A percentile compares a stretch with the other conserved stretches of the same genome.
Evolutionary conservation across 2,888 invertebrate species (phyloP).

Genomic region (Cenopis cana): DNA sequence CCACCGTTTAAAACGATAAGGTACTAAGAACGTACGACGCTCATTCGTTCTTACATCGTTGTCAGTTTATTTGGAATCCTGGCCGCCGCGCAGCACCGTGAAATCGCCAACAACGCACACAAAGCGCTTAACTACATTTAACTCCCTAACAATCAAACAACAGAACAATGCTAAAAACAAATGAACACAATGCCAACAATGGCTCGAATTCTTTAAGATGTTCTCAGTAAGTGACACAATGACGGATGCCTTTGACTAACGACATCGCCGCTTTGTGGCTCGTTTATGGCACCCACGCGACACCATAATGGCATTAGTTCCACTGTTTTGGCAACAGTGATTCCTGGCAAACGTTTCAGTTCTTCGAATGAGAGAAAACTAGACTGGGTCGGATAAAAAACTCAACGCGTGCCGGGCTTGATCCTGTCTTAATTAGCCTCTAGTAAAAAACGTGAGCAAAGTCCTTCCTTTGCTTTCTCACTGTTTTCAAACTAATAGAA

Average conservation of each 20-base stretch:
- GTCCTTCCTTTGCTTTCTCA: background rate
- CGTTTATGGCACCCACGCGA: conserved; percentile 83
- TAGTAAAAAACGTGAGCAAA: conserved; percentile 25
- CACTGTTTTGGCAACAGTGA: conserved; percentile 80
- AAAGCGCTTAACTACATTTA: conserved; percentile 80
- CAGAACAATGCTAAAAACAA: conserved; percentile 73
- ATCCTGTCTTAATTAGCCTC: conserved; percentile 12
- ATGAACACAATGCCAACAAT: conserved; percentile 65
- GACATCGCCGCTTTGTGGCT: conserved; percentile 79
- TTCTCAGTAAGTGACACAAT: conserved; percentile 72
- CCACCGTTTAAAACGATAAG: background rate
- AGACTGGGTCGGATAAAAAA: conserved; percentile 68
- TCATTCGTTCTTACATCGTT: conserved; percentile 20
- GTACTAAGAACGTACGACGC: conserved; percentile 7
- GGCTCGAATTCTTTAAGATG: conserved; percentile 60
- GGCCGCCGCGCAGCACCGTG: conserved; percentile 66
- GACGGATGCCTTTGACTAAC: conserved; percentile 71
- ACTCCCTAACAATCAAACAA: conserved; percentile 82
- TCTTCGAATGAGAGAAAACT: conserved; percentile 77
- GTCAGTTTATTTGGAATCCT: background rate
- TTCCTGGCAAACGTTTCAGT: conserved; percentile 59
- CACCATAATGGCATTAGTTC: conserved; percentile 81
- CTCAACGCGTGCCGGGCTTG: conserved; percentile 67
- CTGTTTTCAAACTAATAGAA: background rate
- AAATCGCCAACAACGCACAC: conserved; percentile 72